Conservation (phyloP, 2,888 invertebrate species). For the Orthosia gothica region DNA sequence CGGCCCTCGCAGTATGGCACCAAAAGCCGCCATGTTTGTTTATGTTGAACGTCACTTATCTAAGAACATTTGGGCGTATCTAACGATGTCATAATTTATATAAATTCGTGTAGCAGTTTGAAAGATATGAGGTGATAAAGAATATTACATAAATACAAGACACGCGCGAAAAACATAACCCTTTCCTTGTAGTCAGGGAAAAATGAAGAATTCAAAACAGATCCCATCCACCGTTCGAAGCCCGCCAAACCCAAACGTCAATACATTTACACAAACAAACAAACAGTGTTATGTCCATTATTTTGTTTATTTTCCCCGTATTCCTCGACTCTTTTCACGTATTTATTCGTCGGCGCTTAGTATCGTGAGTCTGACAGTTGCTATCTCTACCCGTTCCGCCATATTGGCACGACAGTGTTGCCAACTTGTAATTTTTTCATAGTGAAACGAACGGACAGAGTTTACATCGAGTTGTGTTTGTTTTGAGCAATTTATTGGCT, state of each 20-base stretch:
- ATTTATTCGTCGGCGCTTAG: slow-evolving; percentile 68
- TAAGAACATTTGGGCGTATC: too few relatives aligned
- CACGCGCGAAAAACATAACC: too few relatives aligned
- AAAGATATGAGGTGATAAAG: too few relatives aligned
- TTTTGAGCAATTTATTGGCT: slow-evolving; percentile 55
- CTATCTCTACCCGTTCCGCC: slow-evolving; percentile 73
- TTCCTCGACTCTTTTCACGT: slow-evolving; percentile 55
- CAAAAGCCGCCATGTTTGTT: too few relatives aligned
- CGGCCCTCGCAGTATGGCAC: too few relatives aligned
- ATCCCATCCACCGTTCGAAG: background rate
- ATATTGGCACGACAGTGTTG: slow-evolving; percentile 70
- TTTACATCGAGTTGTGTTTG: slow-evolving; percentile 49
- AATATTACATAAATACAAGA: too few relatives aligned
- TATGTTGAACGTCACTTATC: too few relatives aligned
- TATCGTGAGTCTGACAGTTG: slow-evolving; percentile 69
- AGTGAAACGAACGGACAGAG: slow-evolving; percentile 32
- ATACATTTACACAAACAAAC: slow-evolving; percentile 40
- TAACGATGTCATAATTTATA: too few relatives aligned
- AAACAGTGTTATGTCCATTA: slow-evolving; percentile 14
- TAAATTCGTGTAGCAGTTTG: too few relatives aligned
- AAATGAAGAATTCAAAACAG: slow-evolving; percentile 11
- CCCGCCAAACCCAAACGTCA: slow-evolving; percentile 38
- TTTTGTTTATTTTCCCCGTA: slow-evolving; percentile 57
- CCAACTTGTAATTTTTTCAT: slow-evolving; percentile 64
- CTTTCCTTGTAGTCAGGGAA: too few relatives aligned